Evolutionary conservation across 2,888 invertebrate species (phyloP).

Genomic region (Bruchidius siliquastri): DNA sequence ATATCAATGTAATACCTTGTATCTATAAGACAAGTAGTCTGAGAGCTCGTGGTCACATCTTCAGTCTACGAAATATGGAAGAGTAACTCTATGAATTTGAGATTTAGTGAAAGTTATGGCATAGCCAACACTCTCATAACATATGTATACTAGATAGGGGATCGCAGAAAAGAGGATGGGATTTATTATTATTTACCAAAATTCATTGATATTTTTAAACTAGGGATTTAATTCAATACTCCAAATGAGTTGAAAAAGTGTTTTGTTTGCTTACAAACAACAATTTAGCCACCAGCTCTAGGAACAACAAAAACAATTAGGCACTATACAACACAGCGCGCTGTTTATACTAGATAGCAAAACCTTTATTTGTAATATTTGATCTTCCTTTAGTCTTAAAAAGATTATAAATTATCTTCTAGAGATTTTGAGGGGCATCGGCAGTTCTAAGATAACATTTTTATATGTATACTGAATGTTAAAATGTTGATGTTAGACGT

Average conservation of each 20-base stretch:
- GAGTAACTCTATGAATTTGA: not conserved
- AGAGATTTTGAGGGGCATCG: not conserved
- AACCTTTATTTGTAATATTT: not conserved
- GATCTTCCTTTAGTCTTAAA: not conserved
- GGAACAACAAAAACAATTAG: not conserved
- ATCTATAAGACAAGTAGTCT: not conserved
- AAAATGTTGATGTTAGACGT: not conserved
- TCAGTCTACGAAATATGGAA: not conserved
- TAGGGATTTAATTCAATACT: too few species aligned
- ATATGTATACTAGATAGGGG: too few species aligned
- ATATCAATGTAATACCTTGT: not conserved
- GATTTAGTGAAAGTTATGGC: too few species aligned
- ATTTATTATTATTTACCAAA: too few species aligned
- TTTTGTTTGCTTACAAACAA: too few species aligned
- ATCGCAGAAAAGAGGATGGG: too few species aligned
- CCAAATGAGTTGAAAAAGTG: too few species aligned
- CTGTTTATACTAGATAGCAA: not conserved
- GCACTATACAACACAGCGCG: not conserved
- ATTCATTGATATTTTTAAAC: too few species aligned
- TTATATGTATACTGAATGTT: not conserved
- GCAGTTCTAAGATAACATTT: not conserved
- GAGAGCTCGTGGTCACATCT: not conserved
- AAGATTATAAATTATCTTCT: not conserved
- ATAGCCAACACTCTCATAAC: not conserved
- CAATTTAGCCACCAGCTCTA: not conserved